Conservation (phyloP, 2,888 invertebrate genomes). For the Harpalus rubripes region DNA sequence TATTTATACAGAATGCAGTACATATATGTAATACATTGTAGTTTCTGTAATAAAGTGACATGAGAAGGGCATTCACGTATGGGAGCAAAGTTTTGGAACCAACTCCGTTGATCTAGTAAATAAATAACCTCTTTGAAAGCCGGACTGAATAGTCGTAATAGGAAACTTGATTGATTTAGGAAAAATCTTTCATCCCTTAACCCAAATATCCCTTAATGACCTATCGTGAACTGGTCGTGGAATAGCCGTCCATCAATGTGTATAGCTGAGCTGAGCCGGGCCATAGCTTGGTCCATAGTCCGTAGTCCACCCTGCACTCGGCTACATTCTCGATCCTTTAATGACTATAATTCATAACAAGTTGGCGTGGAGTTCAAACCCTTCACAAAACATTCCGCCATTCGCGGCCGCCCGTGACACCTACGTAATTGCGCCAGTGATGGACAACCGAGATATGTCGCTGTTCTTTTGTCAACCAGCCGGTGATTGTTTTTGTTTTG, state of each 20-base stretch:
- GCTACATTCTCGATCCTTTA: slow-evolving; percentile 22
- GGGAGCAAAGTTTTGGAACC: neutral
- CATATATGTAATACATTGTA: too few species aligned
- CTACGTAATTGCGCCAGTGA: slow-evolving; percentile 47
- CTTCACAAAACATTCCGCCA: slow-evolving; percentile 51
- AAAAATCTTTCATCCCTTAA: slow-evolving; percentile 7
- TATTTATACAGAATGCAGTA: too few species aligned
- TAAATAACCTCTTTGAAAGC: neutral
- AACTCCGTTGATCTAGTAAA: neutral
- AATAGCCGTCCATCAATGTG: slow-evolving; percentile 8
- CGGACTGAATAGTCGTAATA: neutral
- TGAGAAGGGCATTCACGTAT: neutral
- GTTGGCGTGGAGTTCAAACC: slow-evolving; percentile 46
- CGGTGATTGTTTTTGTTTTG: slow-evolving; percentile 44
- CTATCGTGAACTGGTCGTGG: slow-evolving; percentile 20
- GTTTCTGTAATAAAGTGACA: neutral
- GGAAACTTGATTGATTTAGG: slow-evolving; percentile 5
- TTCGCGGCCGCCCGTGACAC: slow-evolving; percentile 13
- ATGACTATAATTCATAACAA: slow-evolving; percentile 57
- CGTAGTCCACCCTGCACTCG: neutral
- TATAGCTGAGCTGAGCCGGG: neutral
- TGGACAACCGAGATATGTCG: slow-evolving; percentile 54
- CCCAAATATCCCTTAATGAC: slow-evolving; percentile 46
- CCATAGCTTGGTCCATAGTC: neutral
- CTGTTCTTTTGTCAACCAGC: slow-evolving; percentile 51